These are phyloP conservation scores for Spea multiplicata DNA, from an alignment of 2,113 vertebrate species.

Conservation along the genomic window DNA sequence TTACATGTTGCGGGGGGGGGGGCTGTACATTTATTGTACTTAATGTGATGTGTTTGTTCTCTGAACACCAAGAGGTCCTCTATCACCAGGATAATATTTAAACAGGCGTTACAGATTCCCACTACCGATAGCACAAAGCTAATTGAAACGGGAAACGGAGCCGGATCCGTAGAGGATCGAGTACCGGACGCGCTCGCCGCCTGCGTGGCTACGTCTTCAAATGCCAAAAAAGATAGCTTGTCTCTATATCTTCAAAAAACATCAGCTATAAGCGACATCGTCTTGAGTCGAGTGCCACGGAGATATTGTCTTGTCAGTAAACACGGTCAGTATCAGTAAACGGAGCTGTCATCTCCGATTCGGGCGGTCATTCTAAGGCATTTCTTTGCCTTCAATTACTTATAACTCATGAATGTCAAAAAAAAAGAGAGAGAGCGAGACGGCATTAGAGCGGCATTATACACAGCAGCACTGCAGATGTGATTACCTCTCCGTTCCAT, in stretches of 20 bases:
- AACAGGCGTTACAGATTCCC: neutral
- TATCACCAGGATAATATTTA: neutral
- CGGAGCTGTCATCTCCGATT: slow-evolving; percentile 59
- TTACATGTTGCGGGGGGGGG: too few relatives aligned
- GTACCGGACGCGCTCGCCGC: neutral
- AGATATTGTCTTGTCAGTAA: slow-evolving; percentile 54
- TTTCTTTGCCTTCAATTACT: slow-evolving; percentile 67
- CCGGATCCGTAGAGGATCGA: neutral
- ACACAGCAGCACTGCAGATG: slow-evolving; percentile 68
- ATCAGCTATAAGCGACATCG: slow-evolving; percentile 35
- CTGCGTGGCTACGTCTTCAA: neutral
- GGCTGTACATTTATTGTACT: too few relatives aligned
- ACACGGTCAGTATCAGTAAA: slow-evolving; percentile 55
- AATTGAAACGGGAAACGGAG: slow-evolving; percentile 1
- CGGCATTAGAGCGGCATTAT: slow-evolving; percentile 63
- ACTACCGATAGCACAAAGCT: slow-evolving; percentile 14
- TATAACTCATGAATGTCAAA: slow-evolving; percentile 56
- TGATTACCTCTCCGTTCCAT: slow-evolving; percentile 71
- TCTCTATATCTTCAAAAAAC: slow-evolving; percentile 34
- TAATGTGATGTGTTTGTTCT: too few relatives aligned
- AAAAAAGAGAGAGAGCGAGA: slow-evolving; percentile 55
- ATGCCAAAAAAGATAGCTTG: slow-evolving; percentile 4
- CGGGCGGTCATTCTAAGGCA: slow-evolving; percentile 65
- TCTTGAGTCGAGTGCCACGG: slow-evolving; percentile 33
- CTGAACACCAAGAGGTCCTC: too few relatives aligned